Evolutionary conservation across 2,797 vertebrate genomes (phyloP), one percentile per base, ranked within the genome.

Genomic region (Otolemur crassicaudatus): DNA sequence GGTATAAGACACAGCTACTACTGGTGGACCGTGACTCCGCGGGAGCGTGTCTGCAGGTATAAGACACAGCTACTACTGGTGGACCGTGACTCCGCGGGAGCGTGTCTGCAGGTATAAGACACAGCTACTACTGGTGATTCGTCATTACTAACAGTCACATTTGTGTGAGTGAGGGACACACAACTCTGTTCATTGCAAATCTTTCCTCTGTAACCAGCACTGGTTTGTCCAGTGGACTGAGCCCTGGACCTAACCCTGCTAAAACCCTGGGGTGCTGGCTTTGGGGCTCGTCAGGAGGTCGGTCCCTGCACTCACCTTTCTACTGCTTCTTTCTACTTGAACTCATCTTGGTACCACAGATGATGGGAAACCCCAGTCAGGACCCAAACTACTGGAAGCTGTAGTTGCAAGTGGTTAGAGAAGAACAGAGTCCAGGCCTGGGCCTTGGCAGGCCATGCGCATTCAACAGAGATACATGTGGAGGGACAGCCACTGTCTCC

Each of bases 381-480:
- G 31, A 58, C 7, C 65, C 60, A 63, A 63, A 61, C 31, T 49
- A 23, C 22, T 67, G 56, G 69, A 46, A 58, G 27, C 31, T 53
- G 29, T n/a, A 27, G 16, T 56, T 65, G 20, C 12, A 49, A 49
- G 16, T 34, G 22, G 46, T 49, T 49, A 49, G 83, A 65, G 27
- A 16, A 65, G 27, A 65, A 12, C 37, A 49, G 20, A 61, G 65
- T 79, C 31, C 20, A 46, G 13, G 53, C 7, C 2, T 29, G 31
- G 1, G 13, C 27, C 58, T 61, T 25, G 14, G 13, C 0, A 17
- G 10, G 23, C 7, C 7, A 31, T 27, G 14, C 61, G 16, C 49
- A 67, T 23, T 23, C n/a, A 72, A 13, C 40, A 72, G n/a, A 5
- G 9, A 6, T 63, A 0, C 5, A 37, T 2, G 0, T 3, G 17